Percentiles rank a stretch among this genome's conserved stretches.
Conservation (phyloP, 2,113 vertebrate species). For the Siphamia tubifer region DNA sequence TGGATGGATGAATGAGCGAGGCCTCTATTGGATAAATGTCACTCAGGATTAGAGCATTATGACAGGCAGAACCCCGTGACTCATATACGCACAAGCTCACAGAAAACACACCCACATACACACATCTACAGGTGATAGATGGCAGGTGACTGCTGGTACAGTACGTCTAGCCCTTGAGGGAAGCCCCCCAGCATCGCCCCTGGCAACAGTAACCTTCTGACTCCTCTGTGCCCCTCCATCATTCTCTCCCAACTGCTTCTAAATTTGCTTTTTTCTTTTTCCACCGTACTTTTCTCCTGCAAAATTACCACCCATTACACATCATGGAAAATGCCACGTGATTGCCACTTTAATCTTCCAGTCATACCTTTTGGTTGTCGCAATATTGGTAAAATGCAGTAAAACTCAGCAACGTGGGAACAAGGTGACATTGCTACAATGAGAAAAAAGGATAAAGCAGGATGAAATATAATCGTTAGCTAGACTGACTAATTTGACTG, state of each 20-base stretch:
- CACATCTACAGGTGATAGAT: constrained; percentile 55
- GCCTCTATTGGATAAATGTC: constrained; percentile 70
- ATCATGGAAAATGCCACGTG: not conserved
- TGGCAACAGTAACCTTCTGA: constrained; percentile 57
- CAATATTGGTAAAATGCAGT: too few species aligned
- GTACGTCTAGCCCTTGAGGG: constrained; percentile 38
- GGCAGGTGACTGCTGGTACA: constrained; percentile 61
- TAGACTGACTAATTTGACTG: not conserved
- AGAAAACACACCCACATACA: constrained; percentile 20
- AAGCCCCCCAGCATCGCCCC: constrained; percentile 63
- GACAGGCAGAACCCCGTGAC: constrained; percentile 51
- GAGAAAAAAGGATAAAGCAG: not conserved
- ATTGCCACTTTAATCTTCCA: not conserved
- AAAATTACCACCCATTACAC: not conserved
- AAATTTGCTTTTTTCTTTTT: not conserved
- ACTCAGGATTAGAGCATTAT: constrained; percentile 72
- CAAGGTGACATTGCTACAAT: not conserved
- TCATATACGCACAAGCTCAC: not conserved
- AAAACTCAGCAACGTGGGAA: not conserved
- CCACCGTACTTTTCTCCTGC: not conserved
- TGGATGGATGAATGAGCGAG: constrained; percentile 65
- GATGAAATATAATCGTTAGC: not conserved
- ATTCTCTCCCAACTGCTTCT: constrained; percentile 6
- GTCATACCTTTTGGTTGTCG: not conserved
- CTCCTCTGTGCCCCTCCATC: constrained; percentile 13